A percentile compares a stretch with the other conserved stretches of the same genome.
Evolutionary conservation across 1,140 invertebrate genomes (phyloP).

Genomic region (Pomacea maculata): DNA sequence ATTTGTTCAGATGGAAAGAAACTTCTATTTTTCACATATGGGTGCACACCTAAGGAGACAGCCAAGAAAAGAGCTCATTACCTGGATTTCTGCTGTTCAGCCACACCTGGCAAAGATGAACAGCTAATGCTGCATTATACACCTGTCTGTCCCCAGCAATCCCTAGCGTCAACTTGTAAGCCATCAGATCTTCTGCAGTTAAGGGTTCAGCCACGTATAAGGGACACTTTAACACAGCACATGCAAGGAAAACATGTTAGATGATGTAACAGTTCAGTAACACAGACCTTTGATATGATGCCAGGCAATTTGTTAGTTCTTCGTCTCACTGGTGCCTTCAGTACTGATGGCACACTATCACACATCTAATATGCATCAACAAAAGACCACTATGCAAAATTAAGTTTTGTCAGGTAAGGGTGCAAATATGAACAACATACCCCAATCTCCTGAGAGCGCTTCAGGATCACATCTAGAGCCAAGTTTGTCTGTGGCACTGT

Average conservation of each 20-base stretch:
- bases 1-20: too few species aligned
- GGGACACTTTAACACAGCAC: slow-evolving; percentile 68
- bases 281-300: neutral
- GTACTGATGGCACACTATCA: neutral
- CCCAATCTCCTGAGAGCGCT: slow-evolving; percentile 74
- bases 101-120: slow-evolving; percentile 81
- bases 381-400: neutral
- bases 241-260: neutral
- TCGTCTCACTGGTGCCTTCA: neutral
- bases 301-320: neutral
- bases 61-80: neutral
- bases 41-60: too few species aligned
- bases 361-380: neutral
- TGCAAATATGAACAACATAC: slow-evolving; percentile 61
- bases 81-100: slow-evolving; percentile 60
- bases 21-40: too few species aligned
- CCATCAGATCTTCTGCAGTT: slow-evolving; percentile 65
- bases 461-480: slow-evolving; percentile 77
- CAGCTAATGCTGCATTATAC: slow-evolving; percentile 83
- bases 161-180: slow-evolving; percentile 58
- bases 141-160: slow-evolving; percentile 71
- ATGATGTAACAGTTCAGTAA: neutral
- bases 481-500: slow-evolving; percentile 74
- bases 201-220: slow-evolving; percentile 73
- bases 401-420: neutral